Conservation (phyloP, 1,140 invertebrate genomes). For the Ctenoplectra terminalis region DNA sequence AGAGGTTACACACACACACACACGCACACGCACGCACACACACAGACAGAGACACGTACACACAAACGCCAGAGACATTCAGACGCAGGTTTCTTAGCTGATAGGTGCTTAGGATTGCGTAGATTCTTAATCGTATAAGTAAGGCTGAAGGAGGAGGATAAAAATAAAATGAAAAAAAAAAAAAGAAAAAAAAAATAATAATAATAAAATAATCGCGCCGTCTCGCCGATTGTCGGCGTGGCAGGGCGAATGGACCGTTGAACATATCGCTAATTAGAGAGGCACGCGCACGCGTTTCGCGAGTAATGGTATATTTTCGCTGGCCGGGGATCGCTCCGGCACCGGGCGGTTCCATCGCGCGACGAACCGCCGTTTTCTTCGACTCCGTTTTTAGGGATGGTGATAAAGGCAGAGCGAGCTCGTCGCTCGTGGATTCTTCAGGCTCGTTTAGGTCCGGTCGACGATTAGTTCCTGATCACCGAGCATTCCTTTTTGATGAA, state of each 20-base stretch:
- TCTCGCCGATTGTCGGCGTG: slow-evolving; percentile 51
- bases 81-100: slow-evolving; percentile 68
- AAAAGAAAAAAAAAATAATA: too few species aligned
- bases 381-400: neutral
- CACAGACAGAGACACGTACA: neutral
- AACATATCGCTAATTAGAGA: slow-evolving; percentile 77
- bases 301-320: slow-evolving; percentile 5
- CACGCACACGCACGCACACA: slow-evolving; percentile 3
- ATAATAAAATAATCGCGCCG: slow-evolving; percentile 15
- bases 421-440: slow-evolving; percentile 16
- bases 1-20: neutral
- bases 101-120: slow-evolving; percentile 73
- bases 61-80: slow-evolving; percentile 32
- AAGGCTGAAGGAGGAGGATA: slow-evolving; percentile 43
- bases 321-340: slow-evolving; percentile 6
- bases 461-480: slow-evolving; percentile 67
- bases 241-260: slow-evolving; percentile 65
- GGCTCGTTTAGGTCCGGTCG: slow-evolving; percentile 34
- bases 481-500: slow-evolving; percentile 60
- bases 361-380: slow-evolving; percentile 8
- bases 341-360: neutral
- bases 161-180: too few species aligned
- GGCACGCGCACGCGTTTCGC: slow-evolving; percentile 36
- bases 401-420: neutral
- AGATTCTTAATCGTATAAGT: slow-evolving; percentile 70